Conservation (phyloP, 2,797 vertebrate genomes). For the Diceros bicornis region DNA sequence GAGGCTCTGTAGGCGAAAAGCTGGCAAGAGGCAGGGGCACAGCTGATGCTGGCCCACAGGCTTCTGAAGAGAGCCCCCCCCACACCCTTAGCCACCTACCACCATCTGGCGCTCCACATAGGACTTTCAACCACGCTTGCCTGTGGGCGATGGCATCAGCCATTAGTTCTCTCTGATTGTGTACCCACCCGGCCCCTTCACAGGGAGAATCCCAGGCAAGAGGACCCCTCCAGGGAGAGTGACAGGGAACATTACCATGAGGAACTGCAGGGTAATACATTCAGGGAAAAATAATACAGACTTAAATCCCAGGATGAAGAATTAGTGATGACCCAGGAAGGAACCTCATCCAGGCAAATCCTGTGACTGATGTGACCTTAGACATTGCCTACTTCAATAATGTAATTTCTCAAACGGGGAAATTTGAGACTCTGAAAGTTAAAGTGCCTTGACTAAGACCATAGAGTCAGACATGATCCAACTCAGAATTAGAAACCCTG, state of each 20-base stretch:
- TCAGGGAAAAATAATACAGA: not conserved
- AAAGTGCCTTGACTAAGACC: not conserved
- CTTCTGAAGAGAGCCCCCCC: constrained; percentile 70
- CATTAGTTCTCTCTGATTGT: constrained; percentile 36
- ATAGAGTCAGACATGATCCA: not conserved
- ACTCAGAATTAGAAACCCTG: constrained; percentile 2
- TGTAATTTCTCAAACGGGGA: constrained; percentile 30
- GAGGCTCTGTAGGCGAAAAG: constrained; percentile 68
- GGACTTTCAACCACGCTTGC: constrained; percentile 60
- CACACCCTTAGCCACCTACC: constrained; percentile 77
- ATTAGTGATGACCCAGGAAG: not conserved
- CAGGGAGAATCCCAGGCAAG: constrained; percentile 35
- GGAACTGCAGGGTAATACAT: not conserved
- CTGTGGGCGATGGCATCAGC: constrained; percentile 20
- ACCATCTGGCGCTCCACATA: constrained; percentile 80
- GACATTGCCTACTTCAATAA: not conserved
- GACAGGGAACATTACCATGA: not conserved
- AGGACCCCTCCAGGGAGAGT: not conserved
- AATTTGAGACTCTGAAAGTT: not conserved
- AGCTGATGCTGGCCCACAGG: constrained; percentile 80
- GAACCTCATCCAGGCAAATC: not conserved
- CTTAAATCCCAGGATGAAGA: not conserved
- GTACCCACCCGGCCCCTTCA: not conserved
- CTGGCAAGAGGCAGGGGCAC: constrained; percentile 80
- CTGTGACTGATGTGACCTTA: not conserved